Conservation (phyloP, 1,140 invertebrate species). For the Anoplophora glabripennis region DNA sequence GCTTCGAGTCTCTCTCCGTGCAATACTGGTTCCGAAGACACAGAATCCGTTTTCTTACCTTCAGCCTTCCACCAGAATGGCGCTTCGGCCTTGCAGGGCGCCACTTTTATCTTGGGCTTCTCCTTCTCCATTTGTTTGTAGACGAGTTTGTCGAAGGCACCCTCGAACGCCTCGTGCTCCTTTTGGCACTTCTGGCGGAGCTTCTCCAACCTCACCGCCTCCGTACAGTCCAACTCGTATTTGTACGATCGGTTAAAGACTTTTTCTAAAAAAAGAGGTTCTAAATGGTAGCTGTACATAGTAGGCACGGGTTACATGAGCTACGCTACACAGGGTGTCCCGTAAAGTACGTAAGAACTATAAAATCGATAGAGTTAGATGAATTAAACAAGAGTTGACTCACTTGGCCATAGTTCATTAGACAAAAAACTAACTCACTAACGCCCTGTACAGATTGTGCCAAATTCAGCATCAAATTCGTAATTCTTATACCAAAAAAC, state of each 20-base stretch:
- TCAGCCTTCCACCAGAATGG: constrained; percentile 32
- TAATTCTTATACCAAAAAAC: no score
- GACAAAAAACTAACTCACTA: no score
- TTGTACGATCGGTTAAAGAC: constrained; percentile 52
- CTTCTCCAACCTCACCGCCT: constrained; percentile 44
- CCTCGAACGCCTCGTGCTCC: constrained; percentile 22
- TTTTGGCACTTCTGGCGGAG: constrained; percentile 42
- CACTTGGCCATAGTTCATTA: no score
- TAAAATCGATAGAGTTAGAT: no score
- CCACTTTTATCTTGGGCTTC: constrained; percentile 22
- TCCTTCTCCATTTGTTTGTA: constrained; percentile 21
- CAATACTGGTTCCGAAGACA: not conserved
- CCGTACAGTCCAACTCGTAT: constrained; percentile 53
- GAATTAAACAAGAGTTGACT: no score
- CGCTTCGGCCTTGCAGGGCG: constrained; percentile 18
- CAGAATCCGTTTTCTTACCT: not conserved
- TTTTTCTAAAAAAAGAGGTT: constrained; percentile 46
- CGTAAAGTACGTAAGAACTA: no score
- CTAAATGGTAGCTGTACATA: no score
- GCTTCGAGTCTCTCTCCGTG: not conserved
- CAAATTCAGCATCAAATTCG: no score
- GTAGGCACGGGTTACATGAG: no score
- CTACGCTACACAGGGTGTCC: no score
- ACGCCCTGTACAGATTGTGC: no score
- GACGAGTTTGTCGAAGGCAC: constrained; percentile 6